Conservation (phyloP, 2,888 invertebrate genomes). For the Lacanobia wlatinum region DNA sequence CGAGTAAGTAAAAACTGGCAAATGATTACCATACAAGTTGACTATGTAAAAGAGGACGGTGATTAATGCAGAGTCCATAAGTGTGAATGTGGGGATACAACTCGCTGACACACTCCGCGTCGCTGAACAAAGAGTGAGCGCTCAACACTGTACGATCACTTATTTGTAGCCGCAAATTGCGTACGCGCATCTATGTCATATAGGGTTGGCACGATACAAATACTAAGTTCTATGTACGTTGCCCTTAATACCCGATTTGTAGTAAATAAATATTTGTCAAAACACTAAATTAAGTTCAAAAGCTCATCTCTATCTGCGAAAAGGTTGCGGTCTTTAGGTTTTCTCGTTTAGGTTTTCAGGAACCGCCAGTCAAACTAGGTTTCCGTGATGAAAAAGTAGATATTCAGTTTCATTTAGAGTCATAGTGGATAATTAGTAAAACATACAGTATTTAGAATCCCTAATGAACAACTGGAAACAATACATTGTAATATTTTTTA, state of each 20-base stretch:
- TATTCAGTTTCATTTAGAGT: no score
- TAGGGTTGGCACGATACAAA: conserved; percentile 33
- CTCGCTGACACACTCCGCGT: conserved; percentile 27
- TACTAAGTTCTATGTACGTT: not conserved
- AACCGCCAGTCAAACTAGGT: no score
- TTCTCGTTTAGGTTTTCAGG: no score
- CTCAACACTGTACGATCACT: conserved; percentile 50
- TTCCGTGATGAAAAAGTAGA: no score
- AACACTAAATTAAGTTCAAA: no score
- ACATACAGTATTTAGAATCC: no score
- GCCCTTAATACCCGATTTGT: not conserved
- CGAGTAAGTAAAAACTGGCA: conserved; percentile 16
- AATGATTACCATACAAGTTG: conserved; percentile 22
- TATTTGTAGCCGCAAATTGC: conserved; percentile 57
- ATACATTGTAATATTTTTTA: not conserved
- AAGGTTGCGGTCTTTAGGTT: no score
- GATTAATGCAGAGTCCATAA: conserved; percentile 26
- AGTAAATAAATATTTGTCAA: no score
- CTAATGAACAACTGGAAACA: no score
- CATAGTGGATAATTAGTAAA: no score
- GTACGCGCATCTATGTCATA: conserved; percentile 39
- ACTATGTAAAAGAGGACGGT: not conserved
- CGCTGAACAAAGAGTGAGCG: conserved; percentile 38
- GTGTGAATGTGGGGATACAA: conserved; percentile 35
- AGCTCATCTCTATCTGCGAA: no score